Evolutionary conservation across 2,888 invertebrate species (phyloP).

Genomic region (Nemotelus pantherinus): DNA sequence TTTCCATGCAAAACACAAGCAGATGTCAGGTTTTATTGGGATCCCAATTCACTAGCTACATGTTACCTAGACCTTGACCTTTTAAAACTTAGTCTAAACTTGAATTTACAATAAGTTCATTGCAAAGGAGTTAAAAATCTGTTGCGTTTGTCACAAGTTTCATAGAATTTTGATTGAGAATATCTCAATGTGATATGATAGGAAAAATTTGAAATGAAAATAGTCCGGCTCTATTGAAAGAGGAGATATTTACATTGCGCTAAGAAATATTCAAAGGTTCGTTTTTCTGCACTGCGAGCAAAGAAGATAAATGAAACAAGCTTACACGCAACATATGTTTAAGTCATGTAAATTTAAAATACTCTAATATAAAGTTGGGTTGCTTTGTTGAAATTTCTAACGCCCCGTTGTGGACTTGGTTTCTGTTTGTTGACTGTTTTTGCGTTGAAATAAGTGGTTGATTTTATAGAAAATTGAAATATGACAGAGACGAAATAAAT

Average conservation of each 20-base stretch:
- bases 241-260: conserved; percentile 30
- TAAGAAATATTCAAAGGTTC: not conserved
- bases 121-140: conserved; percentile 23
- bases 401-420: too few relatives aligned
- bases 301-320: not conserved
- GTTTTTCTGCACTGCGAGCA: too few relatives aligned
- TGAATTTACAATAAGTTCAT: not conserved
- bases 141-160: not conserved
- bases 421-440: too few relatives aligned
- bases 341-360: not conserved
- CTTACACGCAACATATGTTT: conserved; percentile 21
- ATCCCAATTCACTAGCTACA: too few relatives aligned
- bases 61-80: too few relatives aligned
- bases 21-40: too few relatives aligned
- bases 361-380: not conserved
- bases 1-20: too few relatives aligned
- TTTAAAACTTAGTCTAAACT: not conserved
- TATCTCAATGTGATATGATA: not conserved
- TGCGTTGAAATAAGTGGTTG: too few relatives aligned
- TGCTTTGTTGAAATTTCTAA: not conserved
- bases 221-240: conserved; percentile 35
- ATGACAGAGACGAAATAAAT: not conserved
- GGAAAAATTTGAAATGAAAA: conserved; percentile 9
- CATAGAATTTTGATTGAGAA: not conserved
- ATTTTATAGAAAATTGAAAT: not conserved